Base-by-base conservation (phyloP, 2,797 vertebrate genomes). In the Spinus olivaceus region DNA sequence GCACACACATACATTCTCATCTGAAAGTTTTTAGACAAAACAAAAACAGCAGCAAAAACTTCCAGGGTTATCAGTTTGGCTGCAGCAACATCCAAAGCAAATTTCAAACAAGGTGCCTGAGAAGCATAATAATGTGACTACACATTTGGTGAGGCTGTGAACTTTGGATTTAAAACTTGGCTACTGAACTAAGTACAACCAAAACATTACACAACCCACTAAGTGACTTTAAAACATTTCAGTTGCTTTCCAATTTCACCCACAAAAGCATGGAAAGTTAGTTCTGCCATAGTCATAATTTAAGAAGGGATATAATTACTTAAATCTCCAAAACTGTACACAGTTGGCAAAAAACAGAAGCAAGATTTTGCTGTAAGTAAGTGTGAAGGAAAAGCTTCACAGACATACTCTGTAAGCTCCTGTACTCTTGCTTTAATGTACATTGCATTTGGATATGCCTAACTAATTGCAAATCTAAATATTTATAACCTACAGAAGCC, bases 391-490 rank as follows among this genome's bases (percentile, higher is more conserved):
- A 96, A 95, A 95, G 93, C 96, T 95, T 60, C 71, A 86, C 59
- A 59, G 33, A 94, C 72, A 86, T 83, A 79, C 44, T 78, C 73
- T 78, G 39, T 42, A 80, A 72, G 44, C 60, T 96, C 69, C 41
- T 94, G 35, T 93, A 85, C 74, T 93, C 71, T 56, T 83, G 66
- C 84, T 92, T 96, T 95, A 96, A 93, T 77, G 70, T 88, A 69
- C 53, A 60, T 7, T 95, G 61, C 73, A 81, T 94, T 84, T 95
- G 86, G 83, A 90, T 72, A 94, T 42, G 82, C 77, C 53, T 88
- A 83, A 83, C 93, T 95, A 91, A 94, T 53, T 95, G 67, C 47
- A 96, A 96, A 96, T 92, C 86, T 82, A 90, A 94, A 94, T 89
- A 95, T 80, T 96, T 94, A 87, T 30, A 72, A 95, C 92, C 60